phyloP scores from a whole-genome alignment of 1,140 invertebrate genomes.

The Procambarus clarkii region DNA sequence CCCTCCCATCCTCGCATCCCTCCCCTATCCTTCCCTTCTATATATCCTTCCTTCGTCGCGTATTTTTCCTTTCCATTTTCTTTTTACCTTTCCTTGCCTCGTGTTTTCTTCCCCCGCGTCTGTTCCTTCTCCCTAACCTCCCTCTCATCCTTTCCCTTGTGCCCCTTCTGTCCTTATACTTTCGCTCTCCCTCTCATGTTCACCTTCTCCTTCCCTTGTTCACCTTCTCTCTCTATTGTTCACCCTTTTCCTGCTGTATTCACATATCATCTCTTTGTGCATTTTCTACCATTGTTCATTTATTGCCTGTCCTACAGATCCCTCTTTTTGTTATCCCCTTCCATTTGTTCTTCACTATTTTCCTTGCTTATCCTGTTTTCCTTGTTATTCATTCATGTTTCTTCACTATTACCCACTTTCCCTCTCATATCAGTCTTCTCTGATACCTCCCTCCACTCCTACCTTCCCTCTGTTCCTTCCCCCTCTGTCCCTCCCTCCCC shows the following conservation, averaged over 20 bases:
- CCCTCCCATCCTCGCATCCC: background rate
- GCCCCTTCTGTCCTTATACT: no score
- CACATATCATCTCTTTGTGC: no score
- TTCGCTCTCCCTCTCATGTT: no score
- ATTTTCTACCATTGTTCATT: no score
- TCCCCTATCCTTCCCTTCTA: background rate
- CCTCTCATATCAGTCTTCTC: background rate
- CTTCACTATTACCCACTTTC: background rate
- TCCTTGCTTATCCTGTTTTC: no score
- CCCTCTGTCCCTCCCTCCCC: background rate
- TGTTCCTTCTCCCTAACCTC: background rate
- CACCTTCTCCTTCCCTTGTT: no score
- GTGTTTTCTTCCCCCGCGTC: background rate
- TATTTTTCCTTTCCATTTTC: background rate
- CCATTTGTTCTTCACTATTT: no score
- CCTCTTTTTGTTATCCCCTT: no score
- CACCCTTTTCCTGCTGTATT: background rate
- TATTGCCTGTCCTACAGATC: no score
- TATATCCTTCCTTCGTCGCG: background rate
- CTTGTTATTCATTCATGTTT: no score
- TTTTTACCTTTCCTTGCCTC: background rate
- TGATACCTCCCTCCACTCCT: background rate
- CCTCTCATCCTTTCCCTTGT: no score
- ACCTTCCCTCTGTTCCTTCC: background rate
- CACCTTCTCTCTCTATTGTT: background rate